Evolutionary conservation across 2,113 vertebrate species (phyloP).

Genomic region (Agelaius phoeniceus): DNA sequence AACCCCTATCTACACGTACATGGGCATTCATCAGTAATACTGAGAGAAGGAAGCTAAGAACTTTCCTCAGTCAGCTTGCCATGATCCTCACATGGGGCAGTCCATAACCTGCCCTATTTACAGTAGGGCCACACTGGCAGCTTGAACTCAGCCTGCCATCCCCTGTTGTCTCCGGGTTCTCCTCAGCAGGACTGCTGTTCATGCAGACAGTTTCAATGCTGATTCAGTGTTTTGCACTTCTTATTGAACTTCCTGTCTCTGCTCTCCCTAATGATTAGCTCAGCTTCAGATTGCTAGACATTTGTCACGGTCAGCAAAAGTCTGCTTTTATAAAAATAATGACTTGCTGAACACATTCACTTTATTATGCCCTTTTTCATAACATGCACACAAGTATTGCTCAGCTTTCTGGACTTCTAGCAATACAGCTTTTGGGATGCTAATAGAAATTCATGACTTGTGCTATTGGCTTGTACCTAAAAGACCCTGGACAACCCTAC

Average conservation of each 20-base stretch:
- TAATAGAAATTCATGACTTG: background rate
- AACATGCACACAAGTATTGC: background rate
- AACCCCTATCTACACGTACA: background rate
- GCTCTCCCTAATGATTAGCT: background rate
- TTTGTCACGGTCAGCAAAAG: background rate
- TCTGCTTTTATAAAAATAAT: background rate
- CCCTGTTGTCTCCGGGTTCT: background rate
- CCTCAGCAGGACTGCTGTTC: background rate
- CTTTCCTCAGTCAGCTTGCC: accelerated
- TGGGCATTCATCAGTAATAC: background rate
- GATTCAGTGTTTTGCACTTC: background rate
- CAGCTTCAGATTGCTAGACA: background rate
- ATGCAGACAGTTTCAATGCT: background rate
- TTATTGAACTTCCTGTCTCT: background rate
- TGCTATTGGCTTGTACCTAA: background rate
- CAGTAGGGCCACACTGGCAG: background rate
- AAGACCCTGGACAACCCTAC: background rate
- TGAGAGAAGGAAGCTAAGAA: background rate
- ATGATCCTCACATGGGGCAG: background rate
- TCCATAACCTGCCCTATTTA: background rate
- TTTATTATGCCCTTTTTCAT: background rate
- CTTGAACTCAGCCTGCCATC: background rate
- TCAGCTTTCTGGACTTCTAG: background rate
- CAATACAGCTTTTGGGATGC: background rate
- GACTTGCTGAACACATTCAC: background rate